Percentiles rank a stretch among this genome's conserved stretches.
phyloP scores from a whole-genome alignment of 2,888 invertebrate species.

The Horisme vitalbata region DNA sequence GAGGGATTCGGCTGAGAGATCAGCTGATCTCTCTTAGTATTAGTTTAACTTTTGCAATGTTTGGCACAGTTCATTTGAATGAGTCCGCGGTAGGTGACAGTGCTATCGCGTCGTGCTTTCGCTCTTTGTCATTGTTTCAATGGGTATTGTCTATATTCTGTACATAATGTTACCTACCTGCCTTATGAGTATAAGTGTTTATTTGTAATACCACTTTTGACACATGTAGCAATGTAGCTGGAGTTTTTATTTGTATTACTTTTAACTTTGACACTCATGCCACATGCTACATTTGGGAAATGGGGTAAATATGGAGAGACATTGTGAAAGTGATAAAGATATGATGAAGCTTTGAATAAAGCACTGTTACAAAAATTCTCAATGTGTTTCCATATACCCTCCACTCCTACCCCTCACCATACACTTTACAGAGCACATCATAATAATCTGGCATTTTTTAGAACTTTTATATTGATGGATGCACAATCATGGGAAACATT shows the following conservation, averaged over 20 bases:
- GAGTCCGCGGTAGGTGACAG: constrained; percentile 31
- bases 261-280: constrained; percentile 75
- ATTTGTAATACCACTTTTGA: constrained; percentile 84
- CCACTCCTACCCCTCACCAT: constrained; percentile 52
- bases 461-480: neutral
- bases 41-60: constrained; percentile 26
- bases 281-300: constrained; percentile 83
- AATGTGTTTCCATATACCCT: constrained; percentile 86
- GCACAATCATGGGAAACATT: constrained; percentile 1
- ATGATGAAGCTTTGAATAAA: constrained; percentile 85
- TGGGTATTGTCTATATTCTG: constrained; percentile 72
- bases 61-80: constrained; percentile 12
- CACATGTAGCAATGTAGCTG: constrained; percentile 82
- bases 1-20: constrained; percentile 30
- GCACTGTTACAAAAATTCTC: constrained; percentile 86
- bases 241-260: constrained; percentile 70
- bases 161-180: constrained; percentile 76
- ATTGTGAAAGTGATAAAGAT: constrained; percentile 85
- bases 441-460: neutral
- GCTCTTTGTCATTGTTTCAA: constrained; percentile 80
- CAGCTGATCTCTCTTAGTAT: constrained; percentile 19
- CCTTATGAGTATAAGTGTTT: constrained; percentile 80
- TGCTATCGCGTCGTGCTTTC: constrained; percentile 57
- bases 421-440: constrained; percentile 20
- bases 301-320: constrained; percentile 88